phyloP scores from a whole-genome alignment of 2,888 invertebrate species.

The Calephelis perditalis region DNA sequence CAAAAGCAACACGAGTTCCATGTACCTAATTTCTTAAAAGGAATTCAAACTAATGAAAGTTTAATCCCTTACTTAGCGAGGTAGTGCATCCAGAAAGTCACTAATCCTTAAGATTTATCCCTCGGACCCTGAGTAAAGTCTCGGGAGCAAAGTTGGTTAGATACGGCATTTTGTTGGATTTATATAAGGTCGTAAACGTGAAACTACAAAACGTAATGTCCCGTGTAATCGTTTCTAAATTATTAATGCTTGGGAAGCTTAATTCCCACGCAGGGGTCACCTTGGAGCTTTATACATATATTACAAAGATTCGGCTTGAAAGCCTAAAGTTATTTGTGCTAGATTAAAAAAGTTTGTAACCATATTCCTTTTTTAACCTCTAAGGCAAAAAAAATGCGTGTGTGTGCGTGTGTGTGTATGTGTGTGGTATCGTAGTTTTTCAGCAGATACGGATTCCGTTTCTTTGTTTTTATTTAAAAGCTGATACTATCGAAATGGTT shows the following conservation, averaged over 20 bases:
- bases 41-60: background rate
- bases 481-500: too few relatives aligned
- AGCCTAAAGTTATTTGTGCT: background rate
- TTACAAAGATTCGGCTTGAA: background rate
- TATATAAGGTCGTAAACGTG: constrained; percentile 29
- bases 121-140: constrained; percentile 1
- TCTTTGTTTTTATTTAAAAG: too few relatives aligned
- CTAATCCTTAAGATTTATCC: constrained; percentile 9
- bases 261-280: constrained; percentile 7
- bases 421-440: too few relatives aligned
- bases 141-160: constrained; percentile 6
- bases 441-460: too few relatives aligned
- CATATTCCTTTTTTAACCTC: too few relatives aligned
- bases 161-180: constrained; percentile 25
- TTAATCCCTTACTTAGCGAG: background rate
- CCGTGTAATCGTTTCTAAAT: constrained; percentile 39
- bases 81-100: background rate
- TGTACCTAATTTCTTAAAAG: background rate
- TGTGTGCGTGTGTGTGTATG: too few relatives aligned
- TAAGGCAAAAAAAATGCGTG: too few relatives aligned
- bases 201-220: constrained; percentile 34
- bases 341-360: background rate
- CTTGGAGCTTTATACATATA: background rate
- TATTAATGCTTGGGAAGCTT: constrained; percentile 20
- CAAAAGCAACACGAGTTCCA: too few relatives aligned